Conservation (phyloP, 2,113 vertebrate species). For the Catagonus wagneri region DNA sequence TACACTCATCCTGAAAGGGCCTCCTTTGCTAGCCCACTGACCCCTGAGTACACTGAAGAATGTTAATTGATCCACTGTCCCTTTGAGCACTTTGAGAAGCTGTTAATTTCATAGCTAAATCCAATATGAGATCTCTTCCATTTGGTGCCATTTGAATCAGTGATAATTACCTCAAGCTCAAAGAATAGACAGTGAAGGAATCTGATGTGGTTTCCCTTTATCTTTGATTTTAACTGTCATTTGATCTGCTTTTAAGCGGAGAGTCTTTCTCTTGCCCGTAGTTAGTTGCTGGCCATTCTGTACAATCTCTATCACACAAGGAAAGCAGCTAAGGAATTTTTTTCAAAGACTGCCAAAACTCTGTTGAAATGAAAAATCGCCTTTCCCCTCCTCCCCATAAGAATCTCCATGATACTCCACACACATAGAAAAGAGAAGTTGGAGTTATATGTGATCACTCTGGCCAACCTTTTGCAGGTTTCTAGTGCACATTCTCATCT, state of each 20-base stretch:
- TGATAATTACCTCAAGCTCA: conserved; percentile 38
- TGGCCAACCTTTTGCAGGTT: conserved; percentile 1
- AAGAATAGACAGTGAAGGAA: conserved; percentile 53
- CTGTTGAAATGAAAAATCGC: neutral
- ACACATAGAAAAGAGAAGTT: neutral
- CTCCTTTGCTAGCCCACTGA: neutral
- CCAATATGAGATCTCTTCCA: conserved; percentile 42
- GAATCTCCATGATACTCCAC: neutral
- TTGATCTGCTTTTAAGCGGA: neutral
- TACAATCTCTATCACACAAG: neutral
- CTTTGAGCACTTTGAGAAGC: conserved; percentile 53
- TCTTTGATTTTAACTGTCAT: neutral
- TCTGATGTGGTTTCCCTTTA: neutral
- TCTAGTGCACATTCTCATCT: neutral
- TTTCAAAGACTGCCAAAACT: conserved; percentile 3
- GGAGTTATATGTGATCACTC: neutral
- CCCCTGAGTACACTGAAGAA: neutral
- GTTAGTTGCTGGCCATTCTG: neutral
- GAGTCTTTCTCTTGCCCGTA: conserved; percentile 1
- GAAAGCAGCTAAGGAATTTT: conserved; percentile 27
- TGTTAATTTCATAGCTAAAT: conserved; percentile 61
- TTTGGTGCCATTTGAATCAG: conserved; percentile 37
- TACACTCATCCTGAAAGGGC: neutral
- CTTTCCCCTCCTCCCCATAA: neutral
- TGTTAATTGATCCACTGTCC: conserved; percentile 35